Evolutionary conservation across 2,797 vertebrate species (phyloP).

Genomic region (Neoniphon sammara): DNA sequence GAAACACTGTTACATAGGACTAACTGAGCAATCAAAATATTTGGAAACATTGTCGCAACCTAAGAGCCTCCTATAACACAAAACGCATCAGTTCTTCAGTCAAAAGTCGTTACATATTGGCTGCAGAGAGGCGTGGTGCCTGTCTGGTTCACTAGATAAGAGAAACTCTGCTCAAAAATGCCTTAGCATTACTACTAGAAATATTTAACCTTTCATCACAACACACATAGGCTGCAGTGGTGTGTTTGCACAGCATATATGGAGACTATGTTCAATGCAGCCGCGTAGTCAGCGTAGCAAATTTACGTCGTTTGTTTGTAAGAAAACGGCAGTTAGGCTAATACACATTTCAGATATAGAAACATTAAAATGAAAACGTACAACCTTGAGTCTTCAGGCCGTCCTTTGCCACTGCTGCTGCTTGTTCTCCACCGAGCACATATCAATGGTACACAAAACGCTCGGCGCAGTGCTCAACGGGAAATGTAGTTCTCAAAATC

Average conservation of each 20-base stretch:
- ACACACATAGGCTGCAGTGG: not conserved
- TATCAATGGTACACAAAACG: slow-evolving; percentile 45
- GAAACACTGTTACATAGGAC: slow-evolving; percentile 28
- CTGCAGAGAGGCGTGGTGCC: not conserved
- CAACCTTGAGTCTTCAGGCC: slow-evolving; percentile 59
- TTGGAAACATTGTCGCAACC: slow-evolving; percentile 40
- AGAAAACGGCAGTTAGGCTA: not conserved
- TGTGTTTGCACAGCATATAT: too few relatives aligned
- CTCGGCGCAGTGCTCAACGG: slow-evolving; percentile 38
- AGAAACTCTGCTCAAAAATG: not conserved
- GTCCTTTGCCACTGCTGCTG: slow-evolving; percentile 54
- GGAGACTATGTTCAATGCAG: not conserved
- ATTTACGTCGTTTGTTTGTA: not conserved
- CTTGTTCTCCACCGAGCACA: slow-evolving; percentile 52
- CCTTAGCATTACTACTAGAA: not conserved
- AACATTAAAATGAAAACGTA: not conserved
- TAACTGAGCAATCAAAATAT: slow-evolving; percentile 42
- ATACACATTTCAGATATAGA: fast-evolving
- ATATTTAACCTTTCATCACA: slow-evolving; percentile 5
- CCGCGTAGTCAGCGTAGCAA: not conserved
- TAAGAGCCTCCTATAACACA: not conserved
- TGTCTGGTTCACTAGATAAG: slow-evolving; percentile 64
- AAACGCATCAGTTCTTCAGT: not conserved
- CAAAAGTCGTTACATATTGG: slow-evolving; percentile 13
- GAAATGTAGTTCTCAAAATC: slow-evolving; percentile 49